Conservation (phyloP, 2,113 vertebrate species). For the Elachura formosa region DNA sequence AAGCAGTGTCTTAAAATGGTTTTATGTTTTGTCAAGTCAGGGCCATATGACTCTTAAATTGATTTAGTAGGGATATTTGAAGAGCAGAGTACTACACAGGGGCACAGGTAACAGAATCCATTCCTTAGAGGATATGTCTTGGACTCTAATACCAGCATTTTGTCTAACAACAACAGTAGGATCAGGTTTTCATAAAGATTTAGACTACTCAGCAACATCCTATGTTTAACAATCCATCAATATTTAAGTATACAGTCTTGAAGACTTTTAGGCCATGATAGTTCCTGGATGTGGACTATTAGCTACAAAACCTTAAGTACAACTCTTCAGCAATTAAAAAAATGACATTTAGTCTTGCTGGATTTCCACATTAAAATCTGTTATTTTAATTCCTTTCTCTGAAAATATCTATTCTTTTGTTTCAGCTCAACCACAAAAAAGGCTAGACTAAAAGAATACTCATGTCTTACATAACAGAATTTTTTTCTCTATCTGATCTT, state of each 20-base stretch:
- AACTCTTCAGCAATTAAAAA: background rate
- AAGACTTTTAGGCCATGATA: background rate
- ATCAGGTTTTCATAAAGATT: background rate
- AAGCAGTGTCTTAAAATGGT: background rate
- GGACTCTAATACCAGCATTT: background rate
- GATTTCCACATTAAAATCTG: constrained; percentile 20
- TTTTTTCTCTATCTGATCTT: constrained; percentile 44
- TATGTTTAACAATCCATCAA: background rate
- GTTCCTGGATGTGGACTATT: background rate
- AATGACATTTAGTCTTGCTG: background rate
- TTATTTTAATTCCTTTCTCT: constrained; percentile 13
- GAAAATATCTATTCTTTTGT: constrained; percentile 50
- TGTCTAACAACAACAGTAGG: background rate
- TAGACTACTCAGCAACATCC: background rate
- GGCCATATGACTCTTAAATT: background rate
- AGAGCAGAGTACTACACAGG: background rate
- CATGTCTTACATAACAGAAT: constrained; percentile 28
- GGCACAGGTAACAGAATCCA: background rate
- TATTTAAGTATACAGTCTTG: background rate
- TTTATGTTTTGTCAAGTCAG: background rate
- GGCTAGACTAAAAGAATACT: constrained; percentile 13
- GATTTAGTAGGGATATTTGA: background rate
- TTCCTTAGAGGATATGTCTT: background rate
- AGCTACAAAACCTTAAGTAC: background rate
- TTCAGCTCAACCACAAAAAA: constrained; percentile 46